phyloP scores from a whole-genome alignment of 1,140 invertebrate species.

The Zaprionus tsacasi region DNA sequence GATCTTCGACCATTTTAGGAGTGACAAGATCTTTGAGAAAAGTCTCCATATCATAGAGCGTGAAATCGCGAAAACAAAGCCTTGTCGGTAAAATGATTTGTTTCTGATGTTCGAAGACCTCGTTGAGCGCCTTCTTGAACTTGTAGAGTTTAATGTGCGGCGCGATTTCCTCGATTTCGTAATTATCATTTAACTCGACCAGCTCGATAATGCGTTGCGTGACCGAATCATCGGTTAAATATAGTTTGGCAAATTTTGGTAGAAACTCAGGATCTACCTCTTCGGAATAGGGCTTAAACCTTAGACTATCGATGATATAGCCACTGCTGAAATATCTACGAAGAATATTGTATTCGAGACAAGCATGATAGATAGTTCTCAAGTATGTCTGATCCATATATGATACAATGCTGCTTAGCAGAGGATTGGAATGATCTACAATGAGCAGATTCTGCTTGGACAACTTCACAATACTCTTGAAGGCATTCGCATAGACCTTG shows the following conservation, averaged over 20 bases:
- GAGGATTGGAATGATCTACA: constrained; percentile 56
- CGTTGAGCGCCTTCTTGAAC: constrained; percentile 53
- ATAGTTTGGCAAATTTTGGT: constrained; percentile 64
- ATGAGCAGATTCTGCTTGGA: constrained; percentile 59
- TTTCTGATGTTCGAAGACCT: constrained; percentile 60
- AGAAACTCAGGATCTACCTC: constrained; percentile 42
- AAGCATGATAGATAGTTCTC: constrained; percentile 59
- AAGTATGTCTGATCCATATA: constrained; percentile 52
- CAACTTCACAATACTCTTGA: constrained; percentile 67
- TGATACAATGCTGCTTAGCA: constrained; percentile 47
- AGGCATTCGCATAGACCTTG: constrained; percentile 60
- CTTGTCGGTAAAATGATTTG: constrained; percentile 58
- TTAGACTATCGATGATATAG: constrained; percentile 36
- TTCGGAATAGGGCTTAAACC: constrained; percentile 8
- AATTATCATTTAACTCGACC: constrained; percentile 56
- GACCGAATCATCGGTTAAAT: constrained; percentile 63
- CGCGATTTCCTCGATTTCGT: constrained; percentile 52
- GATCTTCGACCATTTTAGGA: constrained; percentile 43
- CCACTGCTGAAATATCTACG: constrained; percentile 61
- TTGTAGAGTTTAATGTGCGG: constrained; percentile 54
- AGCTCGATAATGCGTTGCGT: constrained; percentile 57
- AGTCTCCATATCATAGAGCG: constrained; percentile 65
- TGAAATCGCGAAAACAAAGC: constrained; percentile 77
- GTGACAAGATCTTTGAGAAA: constrained; percentile 68
- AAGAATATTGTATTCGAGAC: constrained; percentile 66